Percentiles rank a stretch among this genome's conserved stretches.
Evolutionary conservation across 2,113 vertebrate species (phyloP).

Genomic region (Protomyctophum bolini): DNA sequence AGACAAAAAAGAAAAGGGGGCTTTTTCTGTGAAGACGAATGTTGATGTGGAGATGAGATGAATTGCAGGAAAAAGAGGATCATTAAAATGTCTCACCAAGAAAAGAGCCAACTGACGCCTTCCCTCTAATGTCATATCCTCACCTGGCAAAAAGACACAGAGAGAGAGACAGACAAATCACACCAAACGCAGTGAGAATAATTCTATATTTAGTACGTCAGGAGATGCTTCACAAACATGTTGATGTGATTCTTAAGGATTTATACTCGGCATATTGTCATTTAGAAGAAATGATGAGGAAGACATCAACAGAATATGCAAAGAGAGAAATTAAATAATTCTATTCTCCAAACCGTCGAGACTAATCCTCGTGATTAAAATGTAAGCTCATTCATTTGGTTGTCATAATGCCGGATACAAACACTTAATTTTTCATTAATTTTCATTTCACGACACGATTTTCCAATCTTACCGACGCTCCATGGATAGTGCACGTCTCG

Average conservation of each 20-base stretch:
- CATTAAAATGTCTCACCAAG: slow-evolving; percentile 76
- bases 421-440: slow-evolving; percentile 8
- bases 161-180: not conserved
- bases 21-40: no score
- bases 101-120: slow-evolving; percentile 84
- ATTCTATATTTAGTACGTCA: not conserved
- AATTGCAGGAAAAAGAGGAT: not conserved
- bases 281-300: no score
- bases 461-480: slow-evolving; percentile 83
- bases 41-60: not conserved
- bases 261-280: no score
- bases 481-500: slow-evolving; percentile 83
- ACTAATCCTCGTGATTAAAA: no score
- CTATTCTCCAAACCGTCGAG: no score
- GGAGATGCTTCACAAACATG: no score
- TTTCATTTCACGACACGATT: slow-evolving; percentile 14
- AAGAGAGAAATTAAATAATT: no score
- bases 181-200: not conserved
- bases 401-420: no score
- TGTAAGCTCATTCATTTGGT: no score
- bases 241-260: no score
- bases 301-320: no score
- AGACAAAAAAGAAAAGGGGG: no score
- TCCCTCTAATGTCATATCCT: slow-evolving; percentile 84
- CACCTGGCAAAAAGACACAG: slow-evolving; percentile 74